Conservation (phyloP, 1,140 invertebrate species). For the Penaeus indicus region DNA sequence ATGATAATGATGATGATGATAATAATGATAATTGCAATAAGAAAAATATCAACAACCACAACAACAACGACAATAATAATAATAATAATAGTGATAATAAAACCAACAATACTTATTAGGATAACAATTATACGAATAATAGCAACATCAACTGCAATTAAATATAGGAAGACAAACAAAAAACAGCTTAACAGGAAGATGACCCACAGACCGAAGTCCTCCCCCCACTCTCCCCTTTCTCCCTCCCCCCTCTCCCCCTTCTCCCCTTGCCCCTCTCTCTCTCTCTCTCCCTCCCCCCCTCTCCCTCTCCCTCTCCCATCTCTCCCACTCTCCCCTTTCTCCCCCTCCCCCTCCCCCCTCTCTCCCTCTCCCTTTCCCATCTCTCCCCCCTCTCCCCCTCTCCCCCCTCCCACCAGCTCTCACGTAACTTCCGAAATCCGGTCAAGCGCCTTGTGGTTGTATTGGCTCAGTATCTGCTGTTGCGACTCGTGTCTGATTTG, state of each 20-base stretch:
- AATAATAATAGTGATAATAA: not conserved
- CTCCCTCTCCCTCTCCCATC: not conserved
- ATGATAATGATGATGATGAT: no score
- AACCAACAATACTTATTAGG: not conserved
- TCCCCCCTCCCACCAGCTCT: no score
- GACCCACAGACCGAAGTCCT: not conserved
- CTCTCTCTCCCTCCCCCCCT: not conserved
- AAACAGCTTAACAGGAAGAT: not conserved
- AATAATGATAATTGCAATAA: no score
- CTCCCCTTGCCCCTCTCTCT: not conserved
- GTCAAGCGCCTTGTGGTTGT: no score
- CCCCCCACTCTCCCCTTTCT: no score
- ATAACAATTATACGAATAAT: not conserved
- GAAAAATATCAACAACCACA: not conserved
- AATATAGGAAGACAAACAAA: not conserved
- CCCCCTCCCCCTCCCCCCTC: not conserved
- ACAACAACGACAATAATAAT: not conserved
- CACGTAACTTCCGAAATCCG: no score
- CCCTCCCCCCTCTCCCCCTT: not conserved
- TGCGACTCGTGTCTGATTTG: no score
- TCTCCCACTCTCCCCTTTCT: no score
- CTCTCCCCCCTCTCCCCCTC: not conserved
- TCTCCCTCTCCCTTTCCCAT: not conserved
- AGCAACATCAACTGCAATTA: not conserved
- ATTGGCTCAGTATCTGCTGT: no score